Evolutionary conservation across 2,797 vertebrate genomes (phyloP).

Genomic region (Dryobates pubescens): DNA sequence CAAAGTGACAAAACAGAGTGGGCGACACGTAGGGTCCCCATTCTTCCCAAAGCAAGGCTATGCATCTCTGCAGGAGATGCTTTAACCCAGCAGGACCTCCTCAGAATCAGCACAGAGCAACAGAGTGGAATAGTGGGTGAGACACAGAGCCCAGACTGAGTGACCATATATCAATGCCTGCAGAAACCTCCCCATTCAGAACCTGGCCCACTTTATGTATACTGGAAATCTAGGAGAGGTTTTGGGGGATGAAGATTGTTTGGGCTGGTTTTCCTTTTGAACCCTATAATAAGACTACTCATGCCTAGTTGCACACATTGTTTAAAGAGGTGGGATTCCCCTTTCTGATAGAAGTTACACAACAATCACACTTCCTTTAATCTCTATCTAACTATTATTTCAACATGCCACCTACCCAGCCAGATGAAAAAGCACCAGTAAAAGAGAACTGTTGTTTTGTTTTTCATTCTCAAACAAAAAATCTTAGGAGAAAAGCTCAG

Average conservation of each 20-base stretch:
- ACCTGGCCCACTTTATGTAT: background rate
- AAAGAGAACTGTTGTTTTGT: constrained; percentile 25
- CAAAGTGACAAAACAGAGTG: background rate
- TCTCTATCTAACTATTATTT: constrained; percentile 34
- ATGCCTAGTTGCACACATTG: background rate
- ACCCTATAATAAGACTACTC: background rate
- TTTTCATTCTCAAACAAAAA: constrained; percentile 12
- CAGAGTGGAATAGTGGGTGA: background rate
- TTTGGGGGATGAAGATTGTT: background rate
- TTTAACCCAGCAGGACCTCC: background rate
- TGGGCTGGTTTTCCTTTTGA: constrained; percentile 15
- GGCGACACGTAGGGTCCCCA: background rate
- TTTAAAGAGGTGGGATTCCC: constrained; percentile 58
- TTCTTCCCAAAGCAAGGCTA: background rate
- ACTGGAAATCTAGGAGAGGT: background rate
- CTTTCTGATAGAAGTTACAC: constrained; percentile 11
- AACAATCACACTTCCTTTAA: constrained; percentile 40
- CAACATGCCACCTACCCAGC: constrained; percentile 39
- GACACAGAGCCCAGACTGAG: background rate
- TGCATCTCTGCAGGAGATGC: background rate
- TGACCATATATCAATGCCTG: fast-evolving
- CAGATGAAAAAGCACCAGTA: constrained; percentile 50
- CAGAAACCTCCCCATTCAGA: background rate
- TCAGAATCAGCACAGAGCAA: background rate
- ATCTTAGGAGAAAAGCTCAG: constrained; percentile 35